These are phyloP conservation scores for Oreocharis arfaki DNA, from an alignment of 2,113 vertebrate species.

Conservation along the genomic window DNA sequence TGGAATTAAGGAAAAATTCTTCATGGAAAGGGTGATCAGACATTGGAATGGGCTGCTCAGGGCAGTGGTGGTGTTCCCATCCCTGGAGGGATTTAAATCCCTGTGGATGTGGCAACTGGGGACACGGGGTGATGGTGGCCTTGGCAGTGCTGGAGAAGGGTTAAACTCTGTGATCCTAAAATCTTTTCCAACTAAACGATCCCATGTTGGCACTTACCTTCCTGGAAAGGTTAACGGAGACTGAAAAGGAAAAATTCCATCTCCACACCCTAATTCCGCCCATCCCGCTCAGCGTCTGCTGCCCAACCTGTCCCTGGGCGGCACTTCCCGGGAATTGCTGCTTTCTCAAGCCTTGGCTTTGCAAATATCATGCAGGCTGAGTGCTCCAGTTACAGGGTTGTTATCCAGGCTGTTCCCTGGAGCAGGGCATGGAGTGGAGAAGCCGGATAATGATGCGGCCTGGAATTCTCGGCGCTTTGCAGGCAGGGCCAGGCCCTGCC, in stretches of 20 bases:
- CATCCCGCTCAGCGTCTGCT: rapidly evolving
- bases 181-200: background rate
- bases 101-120: background rate
- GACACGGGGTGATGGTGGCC: too few species aligned
- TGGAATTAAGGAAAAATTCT: background rate
- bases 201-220: rapidly evolving
- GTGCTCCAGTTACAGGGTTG: background rate
- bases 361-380: background rate
- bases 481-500: background rate
- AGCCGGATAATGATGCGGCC: background rate
- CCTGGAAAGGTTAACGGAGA: background rate
- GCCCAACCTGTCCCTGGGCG: background rate
- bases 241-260: background rate
- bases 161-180: background rate
- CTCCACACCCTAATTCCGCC: rapidly evolving
- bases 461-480: background rate
- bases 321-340: background rate
- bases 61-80: too few species aligned
- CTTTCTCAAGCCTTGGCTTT: background rate
- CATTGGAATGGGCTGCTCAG: background rate
- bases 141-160: background rate
- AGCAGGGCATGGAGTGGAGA: background rate
- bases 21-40: background rate
- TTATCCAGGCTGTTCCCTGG: background rate
- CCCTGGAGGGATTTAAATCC: background rate